Evolutionary conservation across 2,888 invertebrate genomes (phyloP).

Genomic region (Geophilus truncorum): DNA sequence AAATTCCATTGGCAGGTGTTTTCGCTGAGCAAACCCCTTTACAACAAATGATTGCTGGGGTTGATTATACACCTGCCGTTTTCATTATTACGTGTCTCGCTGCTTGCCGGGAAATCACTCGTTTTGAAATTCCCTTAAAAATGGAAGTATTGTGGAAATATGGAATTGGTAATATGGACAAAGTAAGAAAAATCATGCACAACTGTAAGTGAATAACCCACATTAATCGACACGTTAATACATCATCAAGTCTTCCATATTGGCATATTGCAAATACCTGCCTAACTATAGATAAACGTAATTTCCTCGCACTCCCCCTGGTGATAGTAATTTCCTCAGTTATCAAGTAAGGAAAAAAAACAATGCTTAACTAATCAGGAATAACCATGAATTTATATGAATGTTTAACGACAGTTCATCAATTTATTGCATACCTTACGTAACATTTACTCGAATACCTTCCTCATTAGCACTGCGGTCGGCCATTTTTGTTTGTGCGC

Average conservation of each 20-base stretch:
- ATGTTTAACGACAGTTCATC: neutral
- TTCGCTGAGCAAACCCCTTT: neutral
- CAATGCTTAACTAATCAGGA: neutral
- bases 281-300: no score
- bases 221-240: neutral
- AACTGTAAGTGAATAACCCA: neutral
- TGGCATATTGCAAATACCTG: neutral
- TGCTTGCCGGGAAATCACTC: neutral
- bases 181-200: constrained; percentile 8
- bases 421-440: neutral
- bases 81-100: neutral
- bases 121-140: neutral
- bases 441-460: neutral
- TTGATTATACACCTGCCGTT: neutral
- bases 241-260: neutral
- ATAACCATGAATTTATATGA: neutral
- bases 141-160: constrained; percentile 1
- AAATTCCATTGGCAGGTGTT: neutral
- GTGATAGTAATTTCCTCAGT: neutral
- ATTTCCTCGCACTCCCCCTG: neutral
- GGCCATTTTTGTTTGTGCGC: constrained; percentile 13
- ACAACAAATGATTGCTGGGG: neutral
- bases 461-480: neutral
- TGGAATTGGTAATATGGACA: neutral
- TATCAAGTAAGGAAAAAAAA: neutral